Evolutionary conservation across 2,888 invertebrate species (phyloP).

Genomic region (Argyra leucocephala): DNA sequence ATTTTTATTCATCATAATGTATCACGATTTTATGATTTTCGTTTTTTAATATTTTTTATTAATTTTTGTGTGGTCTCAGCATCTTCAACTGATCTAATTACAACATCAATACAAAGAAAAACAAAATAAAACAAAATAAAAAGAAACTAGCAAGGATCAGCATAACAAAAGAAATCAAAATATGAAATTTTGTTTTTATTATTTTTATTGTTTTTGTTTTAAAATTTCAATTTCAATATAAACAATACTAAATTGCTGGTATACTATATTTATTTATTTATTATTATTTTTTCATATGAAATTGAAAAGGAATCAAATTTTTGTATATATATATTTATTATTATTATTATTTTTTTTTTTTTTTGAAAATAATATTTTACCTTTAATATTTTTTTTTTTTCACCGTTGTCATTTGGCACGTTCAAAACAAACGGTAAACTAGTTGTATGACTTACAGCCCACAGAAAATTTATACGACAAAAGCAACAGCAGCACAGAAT

Average conservation of each 20-base stretch:
- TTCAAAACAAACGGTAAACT: conserved; percentile 1
- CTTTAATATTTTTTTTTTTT: neutral
- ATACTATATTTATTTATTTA: too few relatives aligned
- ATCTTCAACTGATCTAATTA: conserved; percentile 2
- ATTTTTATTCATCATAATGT: neutral
- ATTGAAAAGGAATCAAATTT: neutral
- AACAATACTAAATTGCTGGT: neutral
- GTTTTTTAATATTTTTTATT: too few relatives aligned
- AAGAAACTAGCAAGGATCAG: neutral
- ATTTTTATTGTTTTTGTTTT: too few relatives aligned
- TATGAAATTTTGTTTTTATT: neutral
- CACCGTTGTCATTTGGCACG: neutral
- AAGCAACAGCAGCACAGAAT: neutral
- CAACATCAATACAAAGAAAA: neutral
- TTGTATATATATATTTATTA: neutral
- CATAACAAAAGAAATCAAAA: neutral
- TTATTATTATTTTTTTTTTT: neutral
- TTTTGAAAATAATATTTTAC: too few relatives aligned
- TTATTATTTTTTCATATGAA: neutral
- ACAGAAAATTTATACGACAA: neutral
- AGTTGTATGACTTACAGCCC: too few relatives aligned
- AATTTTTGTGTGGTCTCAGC: neutral
- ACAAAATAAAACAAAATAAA: too few relatives aligned
- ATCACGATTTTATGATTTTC: neutral
- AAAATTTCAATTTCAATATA: neutral